These are phyloP conservation scores for Drosophila ezoana DNA, from an alignment of 2,888 invertebrate species.

Conservation along the genomic window DNA sequence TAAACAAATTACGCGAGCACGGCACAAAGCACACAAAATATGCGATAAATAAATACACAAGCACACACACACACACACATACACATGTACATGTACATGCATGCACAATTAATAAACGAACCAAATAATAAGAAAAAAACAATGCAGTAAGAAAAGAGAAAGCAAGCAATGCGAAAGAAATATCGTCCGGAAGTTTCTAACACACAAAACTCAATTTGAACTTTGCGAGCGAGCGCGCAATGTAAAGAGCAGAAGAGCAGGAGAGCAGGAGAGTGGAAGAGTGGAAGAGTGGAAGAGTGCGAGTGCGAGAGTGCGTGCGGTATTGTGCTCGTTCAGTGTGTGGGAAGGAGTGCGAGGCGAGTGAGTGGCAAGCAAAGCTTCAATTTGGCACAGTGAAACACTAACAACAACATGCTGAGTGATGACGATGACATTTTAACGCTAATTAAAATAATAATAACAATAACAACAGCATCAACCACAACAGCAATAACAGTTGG, in stretches of 20 bases:
- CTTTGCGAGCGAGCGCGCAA: conserved; percentile 3
- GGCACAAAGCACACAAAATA: conserved; percentile 25
- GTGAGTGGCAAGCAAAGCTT: conserved; percentile 21
- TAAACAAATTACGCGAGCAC: conserved; percentile 71
- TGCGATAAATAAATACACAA: conserved; percentile 58
- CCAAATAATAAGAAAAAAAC: conserved; percentile 32
- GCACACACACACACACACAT: conserved; percentile 1
- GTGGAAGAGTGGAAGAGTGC: conserved; percentile 1
- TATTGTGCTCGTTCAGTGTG: background rate
- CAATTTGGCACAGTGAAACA: conserved; percentile 64
- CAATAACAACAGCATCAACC: conserved; percentile 61
- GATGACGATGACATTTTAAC: conserved; percentile 75
- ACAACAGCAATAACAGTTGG: conserved; percentile 63
- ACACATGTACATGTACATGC: conserved; percentile 4
- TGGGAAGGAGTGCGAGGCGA: conserved; percentile 1
- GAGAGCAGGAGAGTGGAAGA: background rate
- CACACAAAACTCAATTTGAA: conserved; percentile 20
- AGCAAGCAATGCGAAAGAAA: conserved; percentile 42
- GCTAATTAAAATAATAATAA: conserved; percentile 77
- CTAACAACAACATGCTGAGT: conserved; percentile 38
- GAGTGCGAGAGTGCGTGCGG: conserved; percentile 2
- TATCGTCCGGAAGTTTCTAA: conserved; percentile 42
- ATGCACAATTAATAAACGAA: conserved; percentile 43
- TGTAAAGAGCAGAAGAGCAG: conserved; percentile 4
- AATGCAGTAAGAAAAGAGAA: conserved; percentile 47